phyloP scores from a whole-genome alignment of 2,888 invertebrate genomes.

The Colostygia pectinataria region DNA sequence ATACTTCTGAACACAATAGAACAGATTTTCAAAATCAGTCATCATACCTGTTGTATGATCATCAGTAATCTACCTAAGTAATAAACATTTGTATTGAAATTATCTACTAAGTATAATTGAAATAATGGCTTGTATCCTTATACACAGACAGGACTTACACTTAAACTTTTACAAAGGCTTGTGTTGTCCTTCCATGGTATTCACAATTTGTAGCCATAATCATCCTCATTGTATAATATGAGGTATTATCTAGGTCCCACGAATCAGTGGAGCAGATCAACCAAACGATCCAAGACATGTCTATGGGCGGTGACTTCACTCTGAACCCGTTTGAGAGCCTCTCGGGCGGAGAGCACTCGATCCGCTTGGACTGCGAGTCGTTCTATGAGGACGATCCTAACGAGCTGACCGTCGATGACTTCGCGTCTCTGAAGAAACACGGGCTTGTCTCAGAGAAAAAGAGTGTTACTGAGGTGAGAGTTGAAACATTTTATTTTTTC shows the following conservation, averaged over 20 bases:
- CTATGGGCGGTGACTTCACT: slow-evolving; percentile 69
- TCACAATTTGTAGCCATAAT: too few species aligned
- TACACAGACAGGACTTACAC: too few species aligned
- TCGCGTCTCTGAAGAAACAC: slow-evolving; percentile 74
- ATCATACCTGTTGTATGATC: too few species aligned
- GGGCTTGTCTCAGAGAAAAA: slow-evolving; percentile 68
- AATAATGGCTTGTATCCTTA: too few species aligned
- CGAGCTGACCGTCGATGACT: slow-evolving; percentile 74
- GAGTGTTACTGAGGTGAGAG: slow-evolving; percentile 65
- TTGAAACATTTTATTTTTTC: background rate
- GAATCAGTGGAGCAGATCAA: slow-evolving; percentile 77
- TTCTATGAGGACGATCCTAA: slow-evolving; percentile 66
- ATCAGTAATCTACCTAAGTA: too few species aligned
- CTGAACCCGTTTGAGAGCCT: slow-evolving; percentile 74
- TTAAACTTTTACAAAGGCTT: too few species aligned
- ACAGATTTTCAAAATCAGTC: too few species aligned
- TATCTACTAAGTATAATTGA: too few species aligned
- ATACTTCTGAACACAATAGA: too few species aligned
- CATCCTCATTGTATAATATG: too few species aligned
- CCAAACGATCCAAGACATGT: slow-evolving; percentile 80
- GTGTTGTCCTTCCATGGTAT: too few species aligned
- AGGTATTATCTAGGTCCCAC: slow-evolving; percentile 57
- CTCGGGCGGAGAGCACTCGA: slow-evolving; percentile 62
- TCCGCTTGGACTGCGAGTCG: slow-evolving; percentile 70
- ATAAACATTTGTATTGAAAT: too few species aligned